These are phyloP conservation scores for Micrasema longulum DNA, from an alignment of 1,140 invertebrate species.

Conservation along the genomic window DNA sequence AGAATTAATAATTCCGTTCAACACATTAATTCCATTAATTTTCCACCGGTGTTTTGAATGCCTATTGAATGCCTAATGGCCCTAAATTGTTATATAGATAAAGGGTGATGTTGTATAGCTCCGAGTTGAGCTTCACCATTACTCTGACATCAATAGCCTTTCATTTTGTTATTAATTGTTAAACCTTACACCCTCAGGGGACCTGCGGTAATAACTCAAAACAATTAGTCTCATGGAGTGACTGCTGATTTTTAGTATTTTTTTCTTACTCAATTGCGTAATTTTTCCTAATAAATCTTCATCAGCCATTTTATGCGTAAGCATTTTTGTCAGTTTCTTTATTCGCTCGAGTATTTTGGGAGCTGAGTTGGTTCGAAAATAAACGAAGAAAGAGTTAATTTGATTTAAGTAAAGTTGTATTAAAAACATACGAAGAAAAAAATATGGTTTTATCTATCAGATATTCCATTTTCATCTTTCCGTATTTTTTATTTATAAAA, in stretches of 20 bases:
- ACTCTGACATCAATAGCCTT: constrained; percentile 29
- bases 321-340: too few species aligned
- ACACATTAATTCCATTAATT: constrained; percentile 18
- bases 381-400: too few species aligned
- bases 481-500: too few species aligned
- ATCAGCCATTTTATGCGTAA: too few species aligned
- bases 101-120: constrained; percentile 23
- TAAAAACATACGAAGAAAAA: too few species aligned
- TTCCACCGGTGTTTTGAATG: constrained; percentile 15
- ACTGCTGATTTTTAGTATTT: neutral
- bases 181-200: neutral
- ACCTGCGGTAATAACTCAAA: neutral
- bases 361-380: too few species aligned
- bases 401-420: too few species aligned
- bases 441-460: too few species aligned
- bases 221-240: constrained; percentile 8
- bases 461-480: too few species aligned
- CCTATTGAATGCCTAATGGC: constrained; percentile 29
- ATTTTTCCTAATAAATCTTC: too few species aligned
- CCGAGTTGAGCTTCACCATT: constrained; percentile 18
- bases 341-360: too few species aligned
- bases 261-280: neutral
- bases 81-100: constrained; percentile 31
- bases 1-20: neutral
- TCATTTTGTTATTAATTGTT: constrained; percentile 31